phyloP scores from a whole-genome alignment of 2,888 invertebrate species.

The Drosophila limbata region DNA sequence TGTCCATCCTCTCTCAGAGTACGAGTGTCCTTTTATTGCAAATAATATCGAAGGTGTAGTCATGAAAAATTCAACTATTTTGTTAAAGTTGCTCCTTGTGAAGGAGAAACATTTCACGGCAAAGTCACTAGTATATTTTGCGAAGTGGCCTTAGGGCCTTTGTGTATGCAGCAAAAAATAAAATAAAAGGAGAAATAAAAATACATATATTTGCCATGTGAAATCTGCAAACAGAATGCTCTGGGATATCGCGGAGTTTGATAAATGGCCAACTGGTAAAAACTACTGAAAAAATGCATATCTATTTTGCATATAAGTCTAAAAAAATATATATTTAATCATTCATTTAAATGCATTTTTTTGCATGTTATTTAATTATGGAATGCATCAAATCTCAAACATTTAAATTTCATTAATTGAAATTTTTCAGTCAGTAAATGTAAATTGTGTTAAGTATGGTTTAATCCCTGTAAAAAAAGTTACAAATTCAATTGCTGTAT shows the following conservation, averaged over 20 bases:
- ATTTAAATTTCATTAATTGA: too few relatives aligned
- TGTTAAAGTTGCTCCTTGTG: neutral
- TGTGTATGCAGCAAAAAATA: slow-evolving; percentile 2
- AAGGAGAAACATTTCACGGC: slow-evolving; percentile 17
- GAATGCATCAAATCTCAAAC: too few relatives aligned
- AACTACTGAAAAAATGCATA: neutral
- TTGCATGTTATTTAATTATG: too few relatives aligned
- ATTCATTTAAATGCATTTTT: too few relatives aligned
- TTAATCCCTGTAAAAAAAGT: too few relatives aligned
- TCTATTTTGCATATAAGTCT: neutral
- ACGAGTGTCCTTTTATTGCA: neutral
- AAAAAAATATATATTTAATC: too few relatives aligned
- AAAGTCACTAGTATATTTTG: slow-evolving; percentile 45
- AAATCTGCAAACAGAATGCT: slow-evolving; percentile 28
- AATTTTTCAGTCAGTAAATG: too few relatives aligned
- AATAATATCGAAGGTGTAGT: neutral
- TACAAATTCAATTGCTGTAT: neutral
- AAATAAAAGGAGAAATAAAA: slow-evolving; percentile 19
- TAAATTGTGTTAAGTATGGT: too few relatives aligned
- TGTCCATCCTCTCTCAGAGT: neutral
- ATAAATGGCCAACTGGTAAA: slow-evolving; percentile 45
- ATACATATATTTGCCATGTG: slow-evolving; percentile 18
- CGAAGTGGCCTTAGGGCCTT: slow-evolving; percentile 32
- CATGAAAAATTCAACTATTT: slow-evolving; percentile 8
- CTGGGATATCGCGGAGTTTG: slow-evolving; percentile 24